Conservation (phyloP, 2,113 vertebrate species). For the Chaetodon trifascialis region DNA sequence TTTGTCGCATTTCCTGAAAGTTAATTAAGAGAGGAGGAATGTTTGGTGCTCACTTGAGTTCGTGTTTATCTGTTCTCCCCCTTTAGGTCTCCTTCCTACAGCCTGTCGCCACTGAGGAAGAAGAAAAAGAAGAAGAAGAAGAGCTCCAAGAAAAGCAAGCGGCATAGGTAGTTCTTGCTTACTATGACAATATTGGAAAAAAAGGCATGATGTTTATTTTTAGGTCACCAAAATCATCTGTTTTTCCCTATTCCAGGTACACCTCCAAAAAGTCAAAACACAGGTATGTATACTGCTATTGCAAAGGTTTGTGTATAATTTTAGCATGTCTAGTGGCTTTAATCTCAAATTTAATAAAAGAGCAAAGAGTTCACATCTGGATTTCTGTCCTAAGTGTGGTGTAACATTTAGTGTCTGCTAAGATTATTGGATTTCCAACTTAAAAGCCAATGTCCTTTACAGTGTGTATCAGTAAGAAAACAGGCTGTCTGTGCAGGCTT, state of each 20-base stretch:
- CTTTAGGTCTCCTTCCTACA: conserved; percentile 91
- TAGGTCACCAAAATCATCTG: not conserved
- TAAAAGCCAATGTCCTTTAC: conserved; percentile 19
- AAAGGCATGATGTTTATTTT: not conserved
- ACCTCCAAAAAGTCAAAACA: conserved; percentile 94
- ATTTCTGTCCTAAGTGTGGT: conserved; percentile 2
- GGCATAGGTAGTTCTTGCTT: conserved; percentile 86
- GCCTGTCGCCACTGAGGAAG: conserved; percentile 91
- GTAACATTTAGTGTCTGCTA: conserved; percentile 18
- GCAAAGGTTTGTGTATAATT: not conserved
- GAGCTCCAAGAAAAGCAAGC: conserved; percentile 94
- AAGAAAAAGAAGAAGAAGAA: conserved; percentile 99
- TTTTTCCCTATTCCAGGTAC: conserved; percentile 82
- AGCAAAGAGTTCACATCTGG: not conserved
- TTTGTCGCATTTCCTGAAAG: conserved; percentile 4
- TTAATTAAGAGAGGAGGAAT: not conserved
- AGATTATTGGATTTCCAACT: conserved; percentile 36
- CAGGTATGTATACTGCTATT: conserved; percentile 84
- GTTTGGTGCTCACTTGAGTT: not conserved
- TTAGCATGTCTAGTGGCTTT: not conserved
- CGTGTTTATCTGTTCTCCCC: not conserved
- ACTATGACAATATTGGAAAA: not conserved
- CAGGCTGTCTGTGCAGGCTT: conserved; percentile 21
- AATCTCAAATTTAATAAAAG: not conserved
- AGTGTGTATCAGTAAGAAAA: conserved; percentile 9